These are phyloP conservation scores for Ephestia elutella DNA, from an alignment of 1,140 invertebrate genomes.

Conservation along the genomic window DNA sequence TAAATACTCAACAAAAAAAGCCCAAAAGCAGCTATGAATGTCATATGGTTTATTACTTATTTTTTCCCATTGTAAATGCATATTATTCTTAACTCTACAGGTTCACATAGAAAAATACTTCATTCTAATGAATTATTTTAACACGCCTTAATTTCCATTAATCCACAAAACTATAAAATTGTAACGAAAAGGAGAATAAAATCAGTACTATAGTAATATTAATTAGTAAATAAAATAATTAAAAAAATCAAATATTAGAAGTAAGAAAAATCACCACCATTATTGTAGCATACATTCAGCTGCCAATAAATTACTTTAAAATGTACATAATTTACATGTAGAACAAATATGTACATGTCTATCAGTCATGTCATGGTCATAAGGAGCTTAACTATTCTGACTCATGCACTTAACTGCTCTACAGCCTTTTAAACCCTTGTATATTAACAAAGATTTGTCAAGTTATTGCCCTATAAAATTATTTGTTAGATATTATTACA, in stretches of 20 bases:
- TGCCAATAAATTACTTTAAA: conserved; percentile 5
- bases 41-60: conserved; percentile 23
- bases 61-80: conserved; percentile 51
- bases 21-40: not conserved
- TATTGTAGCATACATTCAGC: conserved; percentile 11
- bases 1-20: too few relatives aligned
- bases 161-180: conserved; percentile 4
- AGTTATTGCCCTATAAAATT: conserved; percentile 15
- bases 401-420: conserved; percentile 3
- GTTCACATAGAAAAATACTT: conserved; percentile 71
- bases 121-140: conserved; percentile 58
- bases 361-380: not conserved
- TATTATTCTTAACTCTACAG: conserved; percentile 51
- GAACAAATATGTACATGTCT: not conserved
- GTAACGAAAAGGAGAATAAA: not conserved
- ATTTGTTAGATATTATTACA: conserved; percentile 11
- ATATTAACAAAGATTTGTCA: conserved; percentile 2
- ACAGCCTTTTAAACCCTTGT: not conserved
- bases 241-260: conserved; percentile 4
- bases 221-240: conserved; percentile 5
- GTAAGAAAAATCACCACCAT: conserved; percentile 1
- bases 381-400: not conserved
- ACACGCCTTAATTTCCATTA: conserved; percentile 31
- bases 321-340: conserved; percentile 5
- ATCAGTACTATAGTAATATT: not conserved